phyloP scores from a whole-genome alignment of 2,888 invertebrate species.

The Mesochorus sp. region DNA sequence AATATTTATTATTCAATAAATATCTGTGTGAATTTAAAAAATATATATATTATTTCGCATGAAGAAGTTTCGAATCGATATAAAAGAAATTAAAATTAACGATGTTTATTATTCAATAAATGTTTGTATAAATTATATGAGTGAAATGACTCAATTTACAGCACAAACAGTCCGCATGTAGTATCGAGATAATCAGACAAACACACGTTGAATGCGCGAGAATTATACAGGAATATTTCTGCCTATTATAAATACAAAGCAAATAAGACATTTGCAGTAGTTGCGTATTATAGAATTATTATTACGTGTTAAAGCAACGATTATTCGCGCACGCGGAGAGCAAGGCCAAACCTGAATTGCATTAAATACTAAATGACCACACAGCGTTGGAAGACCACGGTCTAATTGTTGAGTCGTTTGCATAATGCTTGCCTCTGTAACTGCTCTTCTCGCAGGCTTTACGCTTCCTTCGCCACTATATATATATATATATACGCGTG shows the following conservation, averaged over 20 bases:
- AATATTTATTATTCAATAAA: too few species aligned
- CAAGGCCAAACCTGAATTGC: slow-evolving; percentile 61
- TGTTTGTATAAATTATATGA: too few species aligned
- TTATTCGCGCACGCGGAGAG: slow-evolving; percentile 65
- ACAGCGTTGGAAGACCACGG: slow-evolving; percentile 68
- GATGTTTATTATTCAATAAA: too few species aligned
- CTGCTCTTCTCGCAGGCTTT: slow-evolving; percentile 64
- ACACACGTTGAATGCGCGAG: too few species aligned
- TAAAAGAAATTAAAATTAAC: too few species aligned
- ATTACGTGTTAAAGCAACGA: slow-evolving; percentile 70
- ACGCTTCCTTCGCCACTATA: slow-evolving; percentile 55
- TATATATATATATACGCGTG: too few species aligned
- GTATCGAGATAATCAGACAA: too few species aligned
- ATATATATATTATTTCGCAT: too few species aligned
- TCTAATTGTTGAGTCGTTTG: slow-evolving; percentile 79
- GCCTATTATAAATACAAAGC: slow-evolving; percentile 2
- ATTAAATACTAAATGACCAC: slow-evolving; percentile 74
- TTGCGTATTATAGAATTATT: slow-evolving; percentile 37
- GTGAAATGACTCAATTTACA: too few species aligned
- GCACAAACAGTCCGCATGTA: too few species aligned
- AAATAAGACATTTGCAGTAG: slow-evolving; percentile 19
- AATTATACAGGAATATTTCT: neutral
- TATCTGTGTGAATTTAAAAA: too few species aligned
- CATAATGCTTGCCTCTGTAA: slow-evolving; percentile 77
- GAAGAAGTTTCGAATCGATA: too few species aligned